phyloP scores from a whole-genome alignment of 1,140 invertebrate genomes.

The Leptinotarsa texana region DNA sequence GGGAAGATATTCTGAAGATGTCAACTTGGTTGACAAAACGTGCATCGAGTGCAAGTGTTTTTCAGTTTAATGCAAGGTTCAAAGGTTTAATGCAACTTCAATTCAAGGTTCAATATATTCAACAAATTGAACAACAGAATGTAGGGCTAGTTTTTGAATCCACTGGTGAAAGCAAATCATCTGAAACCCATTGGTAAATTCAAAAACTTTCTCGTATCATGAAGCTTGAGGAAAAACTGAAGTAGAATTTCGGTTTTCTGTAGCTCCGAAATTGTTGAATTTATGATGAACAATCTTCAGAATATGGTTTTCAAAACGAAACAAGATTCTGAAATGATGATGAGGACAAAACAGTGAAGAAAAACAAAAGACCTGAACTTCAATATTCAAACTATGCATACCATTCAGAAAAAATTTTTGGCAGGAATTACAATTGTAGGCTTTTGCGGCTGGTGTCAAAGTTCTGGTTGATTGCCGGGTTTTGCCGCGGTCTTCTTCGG shows the following conservation, averaged over 20 bases:
- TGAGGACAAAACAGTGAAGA: neutral
- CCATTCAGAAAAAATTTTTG: neutral
- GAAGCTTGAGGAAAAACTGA: neutral
- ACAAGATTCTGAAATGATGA: neutral
- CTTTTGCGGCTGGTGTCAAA: too few species aligned
- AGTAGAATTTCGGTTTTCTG: neutral
- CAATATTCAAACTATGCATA: neutral
- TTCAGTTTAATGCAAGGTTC: too few species aligned
- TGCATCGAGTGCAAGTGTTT: neutral
- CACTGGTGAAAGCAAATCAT: neutral
- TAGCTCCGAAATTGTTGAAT: neutral
- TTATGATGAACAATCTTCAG: neutral
- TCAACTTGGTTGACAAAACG: neutral
- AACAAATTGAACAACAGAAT: constrained; percentile 1
- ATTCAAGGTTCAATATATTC: neutral
- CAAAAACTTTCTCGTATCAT: neutral
- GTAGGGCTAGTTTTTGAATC: neutral
- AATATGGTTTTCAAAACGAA: neutral
- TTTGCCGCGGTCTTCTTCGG: too few species aligned
- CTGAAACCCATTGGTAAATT: neutral
- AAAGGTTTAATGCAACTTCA: neutral
- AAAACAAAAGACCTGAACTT: neutral
- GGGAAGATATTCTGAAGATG: neutral
- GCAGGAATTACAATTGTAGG: too few species aligned
- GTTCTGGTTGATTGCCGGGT: too few species aligned